Conservation (phyloP, 2,888 invertebrate genomes). For the Nycteola revayana region DNA sequence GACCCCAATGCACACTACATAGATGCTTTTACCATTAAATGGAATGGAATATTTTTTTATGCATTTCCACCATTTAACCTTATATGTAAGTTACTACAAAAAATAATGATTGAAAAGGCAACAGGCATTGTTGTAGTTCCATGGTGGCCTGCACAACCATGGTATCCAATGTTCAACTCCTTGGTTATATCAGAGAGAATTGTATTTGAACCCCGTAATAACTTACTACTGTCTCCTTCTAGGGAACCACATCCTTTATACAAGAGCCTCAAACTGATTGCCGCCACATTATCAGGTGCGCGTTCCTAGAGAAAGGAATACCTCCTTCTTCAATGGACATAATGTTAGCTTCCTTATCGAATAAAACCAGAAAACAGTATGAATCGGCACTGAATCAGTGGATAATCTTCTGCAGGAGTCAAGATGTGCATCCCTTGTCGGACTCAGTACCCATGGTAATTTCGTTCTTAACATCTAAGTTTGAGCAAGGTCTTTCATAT, state of each 20-base stretch:
- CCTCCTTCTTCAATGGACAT: slow-evolving; percentile 1
- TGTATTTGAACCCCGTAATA: background rate
- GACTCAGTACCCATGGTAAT: background rate
- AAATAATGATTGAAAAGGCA: too few species aligned
- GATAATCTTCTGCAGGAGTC: background rate
- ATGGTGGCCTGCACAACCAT: too few species aligned
- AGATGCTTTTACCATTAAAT: too few species aligned
- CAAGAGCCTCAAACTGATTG: slow-evolving; percentile 5
- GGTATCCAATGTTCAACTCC: too few species aligned
- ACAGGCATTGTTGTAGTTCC: too few species aligned
- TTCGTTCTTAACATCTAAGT: slow-evolving; percentile 2
- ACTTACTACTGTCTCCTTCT: slow-evolving; percentile 5
- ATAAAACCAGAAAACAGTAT: slow-evolving; percentile 6
- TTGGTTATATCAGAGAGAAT: too few species aligned
- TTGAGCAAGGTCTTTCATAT: too few species aligned
- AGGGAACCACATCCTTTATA: too few species aligned
- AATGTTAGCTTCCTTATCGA: slow-evolving; percentile 4
- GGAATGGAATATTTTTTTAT: too few species aligned
- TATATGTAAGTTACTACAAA: too few species aligned
- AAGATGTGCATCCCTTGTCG: background rate
- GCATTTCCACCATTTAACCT: too few species aligned
- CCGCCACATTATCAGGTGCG: slow-evolving; percentile 8
- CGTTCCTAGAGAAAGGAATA: slow-evolving; percentile 4
- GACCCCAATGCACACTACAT: too few species aligned
- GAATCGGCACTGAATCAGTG: slow-evolving; percentile 2